A percentile compares a stretch with the other conserved stretches of the same genome.
Conservation (phyloP, 2,113 vertebrate species). For the Syrrhaptes paradoxus region DNA sequence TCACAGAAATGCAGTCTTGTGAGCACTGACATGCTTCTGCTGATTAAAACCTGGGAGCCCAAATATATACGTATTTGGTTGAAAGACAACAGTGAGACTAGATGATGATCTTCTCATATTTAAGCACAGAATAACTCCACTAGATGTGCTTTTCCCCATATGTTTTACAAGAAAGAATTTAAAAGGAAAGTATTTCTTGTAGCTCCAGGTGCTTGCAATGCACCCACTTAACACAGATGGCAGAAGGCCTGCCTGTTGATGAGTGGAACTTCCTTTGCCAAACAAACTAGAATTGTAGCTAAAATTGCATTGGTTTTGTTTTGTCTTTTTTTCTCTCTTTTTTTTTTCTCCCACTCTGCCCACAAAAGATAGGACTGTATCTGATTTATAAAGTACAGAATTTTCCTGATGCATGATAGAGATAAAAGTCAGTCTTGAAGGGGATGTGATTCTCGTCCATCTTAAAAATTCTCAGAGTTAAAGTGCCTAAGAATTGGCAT, state of each 20-base stretch:
- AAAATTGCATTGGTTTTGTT: neutral
- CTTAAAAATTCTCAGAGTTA: neutral
- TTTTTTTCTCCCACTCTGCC: neutral
- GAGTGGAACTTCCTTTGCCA: neutral
- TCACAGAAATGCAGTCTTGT: neutral
- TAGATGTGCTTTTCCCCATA: constrained; percentile 26
- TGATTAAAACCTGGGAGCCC: neutral
- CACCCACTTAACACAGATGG: constrained; percentile 30
- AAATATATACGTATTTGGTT: neutral
- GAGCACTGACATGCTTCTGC: neutral
- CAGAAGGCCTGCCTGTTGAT: neutral
- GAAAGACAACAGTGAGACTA: neutral
- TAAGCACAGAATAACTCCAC: neutral
- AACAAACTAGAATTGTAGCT: neutral
- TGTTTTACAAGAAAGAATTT: constrained; percentile 12
- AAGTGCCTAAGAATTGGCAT: neutral
- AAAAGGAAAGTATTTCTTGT: neutral
- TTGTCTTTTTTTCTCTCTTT: neutral
- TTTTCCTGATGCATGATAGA: neutral
- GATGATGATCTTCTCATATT: neutral
- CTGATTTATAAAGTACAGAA: neutral
- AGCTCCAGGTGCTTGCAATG: constrained; percentile 37
- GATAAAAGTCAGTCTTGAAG: neutral
- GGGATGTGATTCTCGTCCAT: neutral
- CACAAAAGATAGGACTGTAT: neutral